Percentiles rank a stretch among this genome's conserved stretches.
These are phyloP conservation scores for Sebastes iracundus DNA, from an alignment of 2,797 vertebrate genomes.

Conservation along the genomic window DNA sequence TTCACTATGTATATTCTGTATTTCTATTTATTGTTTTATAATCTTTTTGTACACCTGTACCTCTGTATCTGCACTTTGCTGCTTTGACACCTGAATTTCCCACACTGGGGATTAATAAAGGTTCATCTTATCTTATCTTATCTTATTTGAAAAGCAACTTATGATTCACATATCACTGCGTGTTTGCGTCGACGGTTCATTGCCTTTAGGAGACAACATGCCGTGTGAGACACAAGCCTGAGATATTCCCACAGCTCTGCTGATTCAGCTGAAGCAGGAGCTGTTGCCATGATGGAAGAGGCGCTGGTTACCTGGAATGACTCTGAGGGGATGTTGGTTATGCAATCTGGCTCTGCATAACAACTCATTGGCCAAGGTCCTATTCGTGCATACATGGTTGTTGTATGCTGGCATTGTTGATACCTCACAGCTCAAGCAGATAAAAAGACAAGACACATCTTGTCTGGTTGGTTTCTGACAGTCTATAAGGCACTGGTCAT, in stretches of 20 bases:
- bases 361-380: conserved; percentile 9
- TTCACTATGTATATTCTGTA: too few relatives aligned
- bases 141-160: neutral
- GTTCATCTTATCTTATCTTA: too few relatives aligned
- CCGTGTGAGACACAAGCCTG: conserved; percentile 25
- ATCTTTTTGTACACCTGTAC: too few relatives aligned
- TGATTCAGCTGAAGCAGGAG: conserved; percentile 38
- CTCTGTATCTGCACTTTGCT: too few relatives aligned
- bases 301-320: conserved; percentile 43
- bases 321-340: conserved; percentile 40
- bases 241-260: conserved; percentile 37
- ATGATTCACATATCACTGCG: neutral
- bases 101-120: too few relatives aligned
- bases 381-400: conserved; percentile 4
- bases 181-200: neutral
- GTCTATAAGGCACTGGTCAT: neutral
- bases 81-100: too few relatives aligned
- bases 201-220: conserved; percentile 21
- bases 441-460: neutral
- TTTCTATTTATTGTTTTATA: too few relatives aligned
- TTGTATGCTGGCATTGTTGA: neutral
- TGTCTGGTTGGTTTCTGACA: neutral
- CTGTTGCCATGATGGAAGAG: conserved; percentile 41
- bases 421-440: neutral
- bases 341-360: conserved; percentile 43